Conservation (phyloP, 1,140 invertebrate genomes). For the Formica selysi region DNA sequence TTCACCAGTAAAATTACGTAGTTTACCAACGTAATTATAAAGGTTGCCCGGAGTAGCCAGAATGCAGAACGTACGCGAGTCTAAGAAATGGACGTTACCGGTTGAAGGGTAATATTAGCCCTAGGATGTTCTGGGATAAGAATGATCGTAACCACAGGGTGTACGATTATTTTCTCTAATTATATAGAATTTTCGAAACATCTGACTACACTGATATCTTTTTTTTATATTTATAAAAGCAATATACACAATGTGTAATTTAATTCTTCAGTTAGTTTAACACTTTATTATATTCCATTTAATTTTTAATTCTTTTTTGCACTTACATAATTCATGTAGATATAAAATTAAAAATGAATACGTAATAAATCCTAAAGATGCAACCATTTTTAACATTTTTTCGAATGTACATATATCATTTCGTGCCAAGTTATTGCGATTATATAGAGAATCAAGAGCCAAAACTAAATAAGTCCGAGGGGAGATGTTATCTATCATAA, state of each 20-base stretch:
- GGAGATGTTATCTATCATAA: slow-evolving; percentile 34
- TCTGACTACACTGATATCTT: background rate
- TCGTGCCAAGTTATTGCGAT: no score
- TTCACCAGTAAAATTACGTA: slow-evolving; percentile 28
- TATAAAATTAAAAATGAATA: background rate
- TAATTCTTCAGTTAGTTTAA: background rate
- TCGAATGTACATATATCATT: background rate
- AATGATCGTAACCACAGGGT: slow-evolving; percentile 5
- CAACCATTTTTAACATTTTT: background rate
- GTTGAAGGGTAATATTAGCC: slow-evolving; percentile 39
- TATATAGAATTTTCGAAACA: slow-evolving; percentile 21
- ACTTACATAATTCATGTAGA: background rate
- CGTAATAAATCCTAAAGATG: no score
- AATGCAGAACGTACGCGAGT: slow-evolving; percentile 19
- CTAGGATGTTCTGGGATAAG: slow-evolving; percentile 17
- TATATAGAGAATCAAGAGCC: background rate
- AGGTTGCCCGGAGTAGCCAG: background rate
- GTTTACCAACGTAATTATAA: slow-evolving; percentile 32
- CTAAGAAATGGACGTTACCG: slow-evolving; percentile 21
- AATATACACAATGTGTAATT: background rate
- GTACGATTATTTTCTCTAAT: slow-evolving; percentile 30
- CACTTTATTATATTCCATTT: background rate
- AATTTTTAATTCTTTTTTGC: background rate
- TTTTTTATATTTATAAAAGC: slow-evolving; percentile 17
- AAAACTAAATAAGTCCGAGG: slow-evolving; percentile 22